Percentiles rank a stretch among this genome's conserved stretches.
phyloP scores from a whole-genome alignment of 1,140 invertebrate genomes.

The Tetranychus urticae region DNA sequence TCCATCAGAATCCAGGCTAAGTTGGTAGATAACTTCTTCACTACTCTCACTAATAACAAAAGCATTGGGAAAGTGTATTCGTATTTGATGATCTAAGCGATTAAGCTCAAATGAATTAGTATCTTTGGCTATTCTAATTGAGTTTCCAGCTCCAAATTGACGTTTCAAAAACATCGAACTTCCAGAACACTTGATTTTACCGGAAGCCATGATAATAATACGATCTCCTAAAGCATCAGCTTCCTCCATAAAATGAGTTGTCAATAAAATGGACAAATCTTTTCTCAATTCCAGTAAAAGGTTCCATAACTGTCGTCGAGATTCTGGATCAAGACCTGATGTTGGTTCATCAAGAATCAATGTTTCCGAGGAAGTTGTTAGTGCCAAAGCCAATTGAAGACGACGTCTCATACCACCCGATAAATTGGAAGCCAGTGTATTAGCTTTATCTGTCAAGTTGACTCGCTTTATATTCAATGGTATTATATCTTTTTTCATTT shows the following conservation, averaged over 20 bases:
- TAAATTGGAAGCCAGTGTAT: conserved; percentile 41
- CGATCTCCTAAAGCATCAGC: conserved; percentile 42
- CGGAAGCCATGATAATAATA: conserved; percentile 30
- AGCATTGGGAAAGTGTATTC: not conserved
- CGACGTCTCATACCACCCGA: conserved; percentile 69
- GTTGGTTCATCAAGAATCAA: conserved; percentile 15
- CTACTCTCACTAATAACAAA: not conserved
- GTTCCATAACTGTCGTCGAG: conserved; percentile 34
- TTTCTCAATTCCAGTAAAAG: conserved; percentile 16
- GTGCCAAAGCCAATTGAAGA: conserved; percentile 57
- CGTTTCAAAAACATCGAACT: conserved; percentile 29
- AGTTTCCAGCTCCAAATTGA: conserved; percentile 19
- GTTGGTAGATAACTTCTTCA: not conserved
- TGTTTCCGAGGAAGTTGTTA: conserved; percentile 31
- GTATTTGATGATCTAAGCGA: not conserved
- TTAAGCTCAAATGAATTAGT: not conserved
- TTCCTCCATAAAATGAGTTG: conserved; percentile 96
- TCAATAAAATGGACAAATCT: conserved; percentile 54
- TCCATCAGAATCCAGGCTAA: not conserved
- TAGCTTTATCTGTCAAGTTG: conserved; percentile 30
- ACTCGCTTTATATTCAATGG: conserved; percentile 20
- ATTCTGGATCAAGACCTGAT: conserved; percentile 29
- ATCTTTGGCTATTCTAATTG: conserved; percentile 12
- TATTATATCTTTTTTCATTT: conserved; percentile 25
- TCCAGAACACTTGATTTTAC: conserved; percentile 26